A percentile compares a stretch with the other conserved stretches of the same genome.
Conservation (phyloP, 1,140 invertebrate genomes). For the Lithobius niger region DNA sequence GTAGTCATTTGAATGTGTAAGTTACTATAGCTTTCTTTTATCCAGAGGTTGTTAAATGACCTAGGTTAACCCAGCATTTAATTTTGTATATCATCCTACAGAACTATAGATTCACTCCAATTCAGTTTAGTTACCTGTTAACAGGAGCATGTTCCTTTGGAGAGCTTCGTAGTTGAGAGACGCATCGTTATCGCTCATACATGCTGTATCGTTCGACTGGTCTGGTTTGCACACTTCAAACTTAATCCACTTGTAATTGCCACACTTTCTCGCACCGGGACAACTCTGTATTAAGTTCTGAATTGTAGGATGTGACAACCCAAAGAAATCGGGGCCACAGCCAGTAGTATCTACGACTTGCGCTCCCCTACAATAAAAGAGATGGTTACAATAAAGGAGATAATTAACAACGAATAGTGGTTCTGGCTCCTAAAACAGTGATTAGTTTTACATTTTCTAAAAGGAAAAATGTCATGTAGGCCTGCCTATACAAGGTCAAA, state of each 20-base stretch:
- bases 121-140: background rate
- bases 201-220: slow-evolving; percentile 15
- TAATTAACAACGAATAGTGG: too few species aligned
- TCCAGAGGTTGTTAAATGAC: too few species aligned
- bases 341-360: slow-evolving; percentile 25
- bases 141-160: slow-evolving; percentile 21
- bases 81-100: too few species aligned
- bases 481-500: too few species aligned
- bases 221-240: slow-evolving; percentile 44
- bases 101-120: too few species aligned
- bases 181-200: slow-evolving; percentile 22
- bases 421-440: too few species aligned
- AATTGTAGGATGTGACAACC: slow-evolving; percentile 57
- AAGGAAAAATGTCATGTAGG: too few species aligned
- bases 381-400: too few species aligned
- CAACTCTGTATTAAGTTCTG: slow-evolving; percentile 60
- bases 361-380: slow-evolving; percentile 16
- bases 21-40: too few species aligned
- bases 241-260: slow-evolving; percentile 52
- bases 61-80: too few species aligned
- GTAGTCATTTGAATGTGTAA: too few species aligned
- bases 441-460: too few species aligned
- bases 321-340: slow-evolving; percentile 63
- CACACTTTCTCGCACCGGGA: slow-evolving; percentile 52
- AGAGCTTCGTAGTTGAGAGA: slow-evolving; percentile 24